Percentiles rank a stretch among this genome's conserved stretches.
Evolutionary conservation across 1,140 invertebrate species (phyloP).

Genomic region (Zaprionus davidi): DNA sequence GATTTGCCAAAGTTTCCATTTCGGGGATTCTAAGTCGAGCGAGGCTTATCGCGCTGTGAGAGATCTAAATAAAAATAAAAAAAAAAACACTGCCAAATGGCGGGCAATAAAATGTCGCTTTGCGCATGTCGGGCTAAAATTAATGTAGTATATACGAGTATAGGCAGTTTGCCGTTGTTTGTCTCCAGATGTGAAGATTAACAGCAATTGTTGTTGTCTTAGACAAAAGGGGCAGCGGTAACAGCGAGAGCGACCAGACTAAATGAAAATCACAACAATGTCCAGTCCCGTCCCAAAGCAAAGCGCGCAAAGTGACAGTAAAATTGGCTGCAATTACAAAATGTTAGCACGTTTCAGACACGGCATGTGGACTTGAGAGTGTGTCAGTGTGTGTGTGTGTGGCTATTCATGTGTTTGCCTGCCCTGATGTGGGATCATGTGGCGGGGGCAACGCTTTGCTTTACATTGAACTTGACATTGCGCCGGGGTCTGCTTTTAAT

Average conservation of each 20-base stretch:
- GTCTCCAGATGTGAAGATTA: conserved; percentile 9
- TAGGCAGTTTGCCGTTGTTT: conserved; percentile 21
- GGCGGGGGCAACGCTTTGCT: conserved; percentile 53
- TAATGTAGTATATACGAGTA: conserved; percentile 35
- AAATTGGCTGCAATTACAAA: conserved; percentile 73
- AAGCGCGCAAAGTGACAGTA: conserved; percentile 63
- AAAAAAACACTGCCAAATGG: conserved; percentile 14
- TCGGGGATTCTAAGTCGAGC: conserved; percentile 2
- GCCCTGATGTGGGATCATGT: conserved; percentile 8
- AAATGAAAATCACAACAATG: conserved; percentile 53
- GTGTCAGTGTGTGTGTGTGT: conserved; percentile 7
- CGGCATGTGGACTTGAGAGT: conserved; percentile 40
- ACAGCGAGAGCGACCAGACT: conserved; percentile 7
- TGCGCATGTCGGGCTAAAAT: conserved; percentile 50
- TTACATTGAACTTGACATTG: conserved; percentile 78
- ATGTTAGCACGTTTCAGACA: conserved; percentile 74
- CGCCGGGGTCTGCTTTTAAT: conserved; percentile 70
- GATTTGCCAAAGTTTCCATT: conserved; percentile 64
- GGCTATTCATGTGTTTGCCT: not conserved
- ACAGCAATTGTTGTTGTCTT: conserved; percentile 19
- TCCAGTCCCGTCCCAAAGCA: conserved; percentile 28
- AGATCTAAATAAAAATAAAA: not conserved
- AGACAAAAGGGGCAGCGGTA: conserved; percentile 38
- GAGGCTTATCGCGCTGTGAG: conserved; percentile 53
- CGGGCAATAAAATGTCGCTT: conserved; percentile 57